These are phyloP conservation scores for Bombus waltoni DNA, from an alignment of 1,140 invertebrate genomes.

Conservation along the genomic window DNA sequence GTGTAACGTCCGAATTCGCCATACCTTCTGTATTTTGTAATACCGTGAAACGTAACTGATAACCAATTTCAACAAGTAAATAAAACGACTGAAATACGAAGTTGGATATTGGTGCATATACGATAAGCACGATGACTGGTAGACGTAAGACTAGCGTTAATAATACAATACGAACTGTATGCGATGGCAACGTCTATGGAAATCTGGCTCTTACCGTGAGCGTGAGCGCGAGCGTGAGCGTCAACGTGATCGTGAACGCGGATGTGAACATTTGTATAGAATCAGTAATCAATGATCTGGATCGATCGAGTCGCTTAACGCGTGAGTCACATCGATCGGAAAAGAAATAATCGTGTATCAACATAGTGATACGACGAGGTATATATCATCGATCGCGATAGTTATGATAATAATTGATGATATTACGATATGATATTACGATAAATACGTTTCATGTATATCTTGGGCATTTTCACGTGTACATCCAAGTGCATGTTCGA, in stretches of 20 bases:
- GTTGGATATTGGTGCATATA: slow-evolving; percentile 47
- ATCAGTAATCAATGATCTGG: neutral
- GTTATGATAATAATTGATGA: neutral
- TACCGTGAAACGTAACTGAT: neutral
- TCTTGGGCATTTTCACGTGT: neutral
- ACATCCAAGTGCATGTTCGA: neutral
- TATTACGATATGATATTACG: neutral
- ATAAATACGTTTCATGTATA: neutral
- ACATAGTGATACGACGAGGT: slow-evolving; percentile 8
- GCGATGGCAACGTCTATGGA: slow-evolving; percentile 6
- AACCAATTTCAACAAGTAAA: slow-evolving; percentile 52
- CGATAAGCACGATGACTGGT: slow-evolving; percentile 70
- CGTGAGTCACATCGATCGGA: no score
- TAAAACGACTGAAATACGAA: slow-evolving; percentile 19
- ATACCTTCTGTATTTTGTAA: neutral
- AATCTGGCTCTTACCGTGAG: neutral
- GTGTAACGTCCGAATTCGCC: neutral
- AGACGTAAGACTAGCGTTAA: slow-evolving; percentile 71
- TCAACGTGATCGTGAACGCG: neutral
- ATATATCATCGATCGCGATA: slow-evolving; percentile 25
- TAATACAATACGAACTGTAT: slow-evolving; percentile 42
- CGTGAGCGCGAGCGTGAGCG: neutral
- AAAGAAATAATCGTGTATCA: no score
- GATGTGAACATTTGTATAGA: neutral
- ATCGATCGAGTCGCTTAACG: neutral